phyloP scores from a whole-genome alignment of 2,888 invertebrate genomes.

The Catocala nupta region DNA sequence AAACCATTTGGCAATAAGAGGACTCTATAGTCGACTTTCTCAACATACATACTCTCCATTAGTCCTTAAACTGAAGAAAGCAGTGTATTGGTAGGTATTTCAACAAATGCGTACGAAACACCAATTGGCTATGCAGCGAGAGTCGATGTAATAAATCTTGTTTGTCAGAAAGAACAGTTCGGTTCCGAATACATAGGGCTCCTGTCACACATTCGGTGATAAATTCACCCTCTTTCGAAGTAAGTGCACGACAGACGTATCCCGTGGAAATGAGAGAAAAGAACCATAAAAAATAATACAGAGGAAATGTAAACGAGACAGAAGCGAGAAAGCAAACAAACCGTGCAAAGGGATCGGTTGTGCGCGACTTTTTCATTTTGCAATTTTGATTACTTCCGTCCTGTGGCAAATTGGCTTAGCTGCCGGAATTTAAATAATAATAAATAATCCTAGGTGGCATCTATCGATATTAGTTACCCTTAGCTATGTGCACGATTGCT shows the following conservation, averaged over 20 bases:
- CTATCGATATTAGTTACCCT: too few relatives aligned
- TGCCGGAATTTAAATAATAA: conserved; percentile 66
- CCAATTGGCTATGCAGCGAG: conserved; percentile 59
- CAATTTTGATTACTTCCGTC: conserved; percentile 73
- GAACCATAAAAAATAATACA: conserved; percentile 69
- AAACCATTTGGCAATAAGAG: conserved; percentile 27
- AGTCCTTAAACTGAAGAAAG: conserved; percentile 36
- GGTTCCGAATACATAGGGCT: conserved; percentile 57
- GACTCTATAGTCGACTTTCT: conserved; percentile 38
- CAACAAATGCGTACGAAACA: conserved; percentile 57
- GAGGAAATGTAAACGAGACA: conserved; percentile 55
- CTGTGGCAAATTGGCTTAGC: conserved; percentile 49
- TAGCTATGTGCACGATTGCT: too few relatives aligned
- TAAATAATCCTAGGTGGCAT: conserved; percentile 43
- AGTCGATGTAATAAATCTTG: conserved; percentile 64
- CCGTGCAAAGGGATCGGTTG: conserved; percentile 53
- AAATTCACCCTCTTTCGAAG: conserved; percentile 59
- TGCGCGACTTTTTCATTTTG: conserved; percentile 69
- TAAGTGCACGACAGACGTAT: conserved; percentile 40
- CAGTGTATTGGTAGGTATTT: conserved; percentile 55
- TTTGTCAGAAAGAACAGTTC: conserved; percentile 60
- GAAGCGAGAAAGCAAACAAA: conserved; percentile 49
- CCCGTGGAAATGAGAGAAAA: conserved; percentile 42
- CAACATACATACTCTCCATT: conserved; percentile 34
- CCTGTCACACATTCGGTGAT: conserved; percentile 60